These are phyloP conservation scores for Prenolepis imparis DNA, from an alignment of 2,888 invertebrate genomes.

Conservation along the genomic window DNA sequence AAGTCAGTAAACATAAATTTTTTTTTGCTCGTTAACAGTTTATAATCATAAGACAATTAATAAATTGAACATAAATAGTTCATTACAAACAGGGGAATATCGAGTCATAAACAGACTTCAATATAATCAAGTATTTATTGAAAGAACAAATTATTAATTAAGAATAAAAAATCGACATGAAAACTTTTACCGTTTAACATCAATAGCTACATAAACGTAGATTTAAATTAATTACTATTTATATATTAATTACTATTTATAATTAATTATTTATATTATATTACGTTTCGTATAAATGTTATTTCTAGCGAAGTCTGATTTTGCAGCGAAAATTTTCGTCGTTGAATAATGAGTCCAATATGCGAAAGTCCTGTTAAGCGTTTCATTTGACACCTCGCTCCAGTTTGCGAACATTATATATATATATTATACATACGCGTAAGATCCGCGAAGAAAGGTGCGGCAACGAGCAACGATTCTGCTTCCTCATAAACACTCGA, in stretches of 20 bases:
- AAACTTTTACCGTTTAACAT: background rate
- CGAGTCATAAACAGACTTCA: background rate
- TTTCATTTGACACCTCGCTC: slow-evolving; percentile 26
- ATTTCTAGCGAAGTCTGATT: slow-evolving; percentile 4
- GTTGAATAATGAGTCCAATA: slow-evolving; percentile 14
- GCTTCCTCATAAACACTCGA: slow-evolving; percentile 39
- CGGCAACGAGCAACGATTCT: slow-evolving; percentile 39
- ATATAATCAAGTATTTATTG: background rate
- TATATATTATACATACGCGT: background rate
- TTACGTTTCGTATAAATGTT: slow-evolving; percentile 12
- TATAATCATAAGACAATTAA: too few species aligned
- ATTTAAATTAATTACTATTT: slow-evolving; percentile 7
- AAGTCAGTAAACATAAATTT: background rate
- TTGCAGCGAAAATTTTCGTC: slow-evolving; percentile 17
- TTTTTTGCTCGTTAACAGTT: background rate
- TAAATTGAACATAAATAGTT: background rate
- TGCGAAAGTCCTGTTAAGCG: slow-evolving; percentile 22
- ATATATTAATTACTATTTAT: too few species aligned
- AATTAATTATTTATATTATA: slow-evolving; percentile 21
- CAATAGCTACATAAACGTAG: background rate
- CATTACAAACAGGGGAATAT: background rate
- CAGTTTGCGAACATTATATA: slow-evolving; percentile 20
- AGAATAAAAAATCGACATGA: background rate
- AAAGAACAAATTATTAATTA: background rate
- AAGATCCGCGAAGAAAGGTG: slow-evolving; percentile 4